Evolutionary conservation across 2,797 vertebrate species (phyloP), one percentile per base, ranked within the genome.

Genomic region (Heteromormyrus szaboi): DNA sequence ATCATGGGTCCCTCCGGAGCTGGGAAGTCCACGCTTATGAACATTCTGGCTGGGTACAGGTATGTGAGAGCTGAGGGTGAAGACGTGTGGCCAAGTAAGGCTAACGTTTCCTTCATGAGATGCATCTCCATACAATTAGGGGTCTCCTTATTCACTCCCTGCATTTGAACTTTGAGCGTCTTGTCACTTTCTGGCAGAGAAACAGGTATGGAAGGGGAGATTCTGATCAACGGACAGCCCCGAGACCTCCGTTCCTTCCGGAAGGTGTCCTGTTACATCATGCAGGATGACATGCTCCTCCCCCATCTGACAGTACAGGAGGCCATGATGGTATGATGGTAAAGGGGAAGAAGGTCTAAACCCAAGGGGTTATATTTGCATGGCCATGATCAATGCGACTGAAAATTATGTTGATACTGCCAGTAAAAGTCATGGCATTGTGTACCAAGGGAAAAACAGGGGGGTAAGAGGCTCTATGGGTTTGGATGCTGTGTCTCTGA

Each of bases 1-100:
- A 97, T 99, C 93, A 98, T 99, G 97, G 98, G 98, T 19, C 98
- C 98, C 56, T 99, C 98, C 0, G 98, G 98, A 91, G 98, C 98
- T 25, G 56, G 56, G 56, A 62, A 62, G 56, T 62, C 56, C 56
- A 62, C 56, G 14, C 56, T 62, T 9, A 99, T 99, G 98, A 99
- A 99, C 90, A 97, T 99, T 90, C 94, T 99, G 92, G 98, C 98
- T 0, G 98, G 98, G 41, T 99, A 99, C 95, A 98, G 98, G 98
- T 99, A 84, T 95, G 95, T 92, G 41, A 85, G 68, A 46, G 79
- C 19, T 44, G 79, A 37, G 44, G 68, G 44, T 65, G n/a, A 51
- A 84, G 48, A 44, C 29, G 12, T 62, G 56, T 62, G n/a, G n/a
- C 56, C 54, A 59, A 22, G 54, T 59, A 59, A 59, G 19, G 19